Percentiles rank a stretch among this genome's conserved stretches.
Evolutionary conservation across 2,797 vertebrate genomes (phyloP).

Genomic region (Tolypeutes matacus): DNA sequence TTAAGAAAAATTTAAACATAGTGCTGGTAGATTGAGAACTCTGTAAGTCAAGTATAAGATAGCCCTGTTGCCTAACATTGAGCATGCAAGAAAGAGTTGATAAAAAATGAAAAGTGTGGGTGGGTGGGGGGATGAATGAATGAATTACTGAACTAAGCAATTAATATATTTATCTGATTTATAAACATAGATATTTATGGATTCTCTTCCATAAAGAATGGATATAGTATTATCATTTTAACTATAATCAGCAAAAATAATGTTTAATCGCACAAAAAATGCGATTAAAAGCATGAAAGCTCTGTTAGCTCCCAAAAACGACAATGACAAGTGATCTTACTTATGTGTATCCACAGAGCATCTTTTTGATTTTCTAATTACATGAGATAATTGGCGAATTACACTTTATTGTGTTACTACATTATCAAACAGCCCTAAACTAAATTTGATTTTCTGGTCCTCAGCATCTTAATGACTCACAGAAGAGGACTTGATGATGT

Average conservation of each 20-base stretch:
- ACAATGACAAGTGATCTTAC: neutral
- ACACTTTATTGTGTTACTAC: conserved; percentile 65
- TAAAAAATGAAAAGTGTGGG: neutral
- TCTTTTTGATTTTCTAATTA: conserved; percentile 76
- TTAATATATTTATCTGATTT: neutral
- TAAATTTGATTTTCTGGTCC: conserved; percentile 74
- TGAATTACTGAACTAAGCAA: neutral
- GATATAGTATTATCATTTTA: neutral
- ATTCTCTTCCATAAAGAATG: neutral
- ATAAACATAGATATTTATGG: neutral
- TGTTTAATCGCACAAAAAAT: neutral
- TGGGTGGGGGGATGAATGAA: neutral
- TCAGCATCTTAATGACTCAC: conserved; percentile 74
- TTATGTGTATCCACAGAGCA: conserved; percentile 2
- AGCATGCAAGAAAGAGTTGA: neutral
- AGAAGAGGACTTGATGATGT: conserved; percentile 61
- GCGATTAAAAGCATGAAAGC: neutral
- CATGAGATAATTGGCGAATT: conserved; percentile 76
- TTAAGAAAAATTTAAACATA: conserved; percentile 28
- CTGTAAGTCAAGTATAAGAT: neutral
- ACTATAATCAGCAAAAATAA: neutral
- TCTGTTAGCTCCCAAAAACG: neutral
- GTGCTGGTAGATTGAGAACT: neutral
- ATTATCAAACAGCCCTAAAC: conserved; percentile 63
- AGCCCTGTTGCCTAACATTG: neutral